Percentiles rank a stretch among this genome's conserved stretches.
Evolutionary conservation across 2,888 invertebrate genomes (phyloP).

Genomic region (Thymelicus acteon): DNA sequence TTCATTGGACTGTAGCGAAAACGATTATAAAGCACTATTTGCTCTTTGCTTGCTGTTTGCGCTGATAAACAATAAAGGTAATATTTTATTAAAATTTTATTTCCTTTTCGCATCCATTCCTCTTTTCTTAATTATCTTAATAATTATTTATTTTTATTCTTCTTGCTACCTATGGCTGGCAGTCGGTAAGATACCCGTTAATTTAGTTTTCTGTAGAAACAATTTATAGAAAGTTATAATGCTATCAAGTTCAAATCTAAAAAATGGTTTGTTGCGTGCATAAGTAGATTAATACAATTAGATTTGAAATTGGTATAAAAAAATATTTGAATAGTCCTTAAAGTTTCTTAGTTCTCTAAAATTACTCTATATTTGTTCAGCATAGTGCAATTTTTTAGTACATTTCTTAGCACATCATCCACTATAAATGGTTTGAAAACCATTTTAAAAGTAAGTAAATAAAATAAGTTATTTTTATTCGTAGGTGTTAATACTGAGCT

Average conservation of each 20-base stretch:
- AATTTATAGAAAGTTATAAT: neutral
- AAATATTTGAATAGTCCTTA: too few species aligned
- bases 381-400: too few species aligned
- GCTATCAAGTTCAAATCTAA: too few species aligned
- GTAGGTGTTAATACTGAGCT: constrained; percentile 93
- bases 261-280: too few species aligned
- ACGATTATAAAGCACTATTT: constrained; percentile 97
- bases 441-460: neutral
- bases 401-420: too few species aligned
- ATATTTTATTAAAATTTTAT: constrained; percentile 46
- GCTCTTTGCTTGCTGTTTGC: constrained; percentile 96
- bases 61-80: constrained; percentile 97
- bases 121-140: constrained; percentile 42
- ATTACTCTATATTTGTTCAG: too few species aligned
- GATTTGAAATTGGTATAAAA: too few species aligned
- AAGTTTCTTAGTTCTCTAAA: too few species aligned
- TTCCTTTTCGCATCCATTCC: constrained; percentile 25
- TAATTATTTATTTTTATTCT: constrained; percentile 53
- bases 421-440: too few species aligned
- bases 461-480: constrained; percentile 37
- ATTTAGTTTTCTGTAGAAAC: neutral
- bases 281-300: too few species aligned
- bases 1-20: constrained; percentile 94
- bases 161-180: constrained; percentile 52
- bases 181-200: constrained; percentile 65